Conservation (phyloP, 2,888 invertebrate genomes). For the Heliconius hortense region DNA sequence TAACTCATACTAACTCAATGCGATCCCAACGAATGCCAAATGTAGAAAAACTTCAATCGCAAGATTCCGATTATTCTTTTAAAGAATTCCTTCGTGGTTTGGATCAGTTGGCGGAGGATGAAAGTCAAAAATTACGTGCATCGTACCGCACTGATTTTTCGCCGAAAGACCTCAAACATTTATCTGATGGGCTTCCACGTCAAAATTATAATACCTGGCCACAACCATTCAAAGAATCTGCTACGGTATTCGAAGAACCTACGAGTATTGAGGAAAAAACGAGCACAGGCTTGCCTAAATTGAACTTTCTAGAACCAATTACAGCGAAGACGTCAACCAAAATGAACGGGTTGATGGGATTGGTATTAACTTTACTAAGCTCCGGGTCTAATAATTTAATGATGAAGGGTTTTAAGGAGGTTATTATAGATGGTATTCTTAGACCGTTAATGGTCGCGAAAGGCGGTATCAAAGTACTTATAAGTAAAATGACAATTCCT, state of each 20-base stretch:
- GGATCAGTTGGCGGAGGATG: constrained; percentile 45
- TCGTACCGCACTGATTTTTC: constrained; percentile 17
- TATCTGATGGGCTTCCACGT: constrained; percentile 18
- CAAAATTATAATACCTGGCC: constrained; percentile 32
- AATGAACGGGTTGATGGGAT: constrained; percentile 61
- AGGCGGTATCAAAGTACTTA: constrained; percentile 66
- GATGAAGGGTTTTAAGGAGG: constrained; percentile 63
- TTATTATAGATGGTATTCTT: constrained; percentile 66
- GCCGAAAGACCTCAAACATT: constrained; percentile 2
- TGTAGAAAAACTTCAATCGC: constrained; percentile 40
- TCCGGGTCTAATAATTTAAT: constrained; percentile 55
- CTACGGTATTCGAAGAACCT: constrained; percentile 23
- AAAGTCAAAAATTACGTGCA: constrained; percentile 29
- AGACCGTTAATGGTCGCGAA: constrained; percentile 65
- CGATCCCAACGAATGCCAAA: constrained; percentile 38
- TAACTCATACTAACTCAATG: constrained; percentile 39
- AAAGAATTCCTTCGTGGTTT: constrained; percentile 53
- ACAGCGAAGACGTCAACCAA: constrained; percentile 61
- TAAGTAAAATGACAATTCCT: constrained; percentile 71
- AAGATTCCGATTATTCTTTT: constrained; percentile 47
- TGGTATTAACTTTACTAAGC: constrained; percentile 63
- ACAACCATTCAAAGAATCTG: constrained; percentile 27
- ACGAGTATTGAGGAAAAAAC: constrained; percentile 26
- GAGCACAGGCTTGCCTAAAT: constrained; percentile 39
- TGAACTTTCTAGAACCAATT: constrained; percentile 58